Conservation (phyloP, 2,888 invertebrate genomes). For the Galerucella calmariensis region DNA sequence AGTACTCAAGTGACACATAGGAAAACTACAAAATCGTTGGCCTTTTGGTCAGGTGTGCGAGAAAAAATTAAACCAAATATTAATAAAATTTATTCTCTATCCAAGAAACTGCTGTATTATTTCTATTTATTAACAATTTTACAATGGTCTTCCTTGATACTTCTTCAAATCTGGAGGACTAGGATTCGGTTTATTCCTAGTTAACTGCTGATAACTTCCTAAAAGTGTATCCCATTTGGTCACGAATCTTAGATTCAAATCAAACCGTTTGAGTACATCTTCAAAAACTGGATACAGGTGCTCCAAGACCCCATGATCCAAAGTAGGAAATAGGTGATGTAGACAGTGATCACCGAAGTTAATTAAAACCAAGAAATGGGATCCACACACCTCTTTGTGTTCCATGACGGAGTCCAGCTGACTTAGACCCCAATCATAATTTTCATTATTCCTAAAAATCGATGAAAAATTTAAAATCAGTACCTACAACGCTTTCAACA, state of each 20-base stretch:
- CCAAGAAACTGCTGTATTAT: too few species aligned
- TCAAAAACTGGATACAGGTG: conserved; percentile 74
- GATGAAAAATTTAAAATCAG: not conserved
- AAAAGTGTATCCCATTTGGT: conserved; percentile 72
- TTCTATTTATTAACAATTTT: not conserved
- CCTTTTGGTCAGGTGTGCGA: too few species aligned
- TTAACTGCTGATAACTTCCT: conserved; percentile 75
- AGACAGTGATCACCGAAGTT: conserved; percentile 83
- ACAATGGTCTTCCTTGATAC: conserved; percentile 26
- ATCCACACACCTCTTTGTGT: conserved; percentile 75
- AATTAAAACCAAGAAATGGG: conserved; percentile 75
- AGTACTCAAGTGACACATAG: too few species aligned
- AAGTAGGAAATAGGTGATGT: conserved; percentile 85
- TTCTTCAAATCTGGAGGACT: conserved; percentile 54
- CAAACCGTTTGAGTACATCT: conserved; percentile 73
- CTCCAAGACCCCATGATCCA: conserved; percentile 82
- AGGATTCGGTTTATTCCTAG: conserved; percentile 65
- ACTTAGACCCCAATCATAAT: conserved; percentile 81
- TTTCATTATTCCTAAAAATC: conserved; percentile 61
- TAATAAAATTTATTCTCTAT: too few species aligned
- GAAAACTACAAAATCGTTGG: too few species aligned
- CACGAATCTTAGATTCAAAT: conserved; percentile 65
- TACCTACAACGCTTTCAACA: not conserved
- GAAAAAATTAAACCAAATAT: too few species aligned
- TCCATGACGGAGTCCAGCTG: conserved; percentile 82